Evolutionary conservation across 2,113 vertebrate species (phyloP).

Genomic region (Lipophrys pholis): DNA sequence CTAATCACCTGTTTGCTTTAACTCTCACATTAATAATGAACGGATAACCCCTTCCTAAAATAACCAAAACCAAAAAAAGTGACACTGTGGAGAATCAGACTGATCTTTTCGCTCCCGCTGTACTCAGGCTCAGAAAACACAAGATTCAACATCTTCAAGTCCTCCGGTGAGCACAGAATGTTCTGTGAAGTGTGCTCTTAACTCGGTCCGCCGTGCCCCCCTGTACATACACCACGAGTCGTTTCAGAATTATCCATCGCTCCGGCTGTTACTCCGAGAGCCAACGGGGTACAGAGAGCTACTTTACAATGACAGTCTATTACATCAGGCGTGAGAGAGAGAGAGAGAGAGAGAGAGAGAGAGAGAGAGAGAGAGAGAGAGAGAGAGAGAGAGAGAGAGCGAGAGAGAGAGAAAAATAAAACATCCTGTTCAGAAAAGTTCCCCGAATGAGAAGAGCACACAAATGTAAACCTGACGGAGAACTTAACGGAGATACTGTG

Average conservation of each 20-base stretch:
- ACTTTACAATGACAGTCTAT: slow-evolving; percentile 26
- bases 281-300: slow-evolving; percentile 18
- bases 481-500: not conserved
- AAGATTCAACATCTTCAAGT: slow-evolving; percentile 28
- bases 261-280: slow-evolving; percentile 13
- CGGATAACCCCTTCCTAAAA: too few relatives aligned
- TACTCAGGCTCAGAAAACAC: not conserved
- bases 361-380: not conserved
- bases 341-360: not conserved
- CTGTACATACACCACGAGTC: slow-evolving; percentile 21
- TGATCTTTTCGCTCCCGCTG: not conserved
- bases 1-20: too few relatives aligned
- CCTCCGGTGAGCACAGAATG: slow-evolving; percentile 38
- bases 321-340: slow-evolving; percentile 14
- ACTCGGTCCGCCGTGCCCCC: not conserved
- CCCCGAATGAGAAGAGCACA: not conserved
- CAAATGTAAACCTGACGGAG: not conserved
- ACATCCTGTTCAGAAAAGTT: slow-evolving; percentile 17
- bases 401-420: not conserved
- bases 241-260: slow-evolving; percentile 29
- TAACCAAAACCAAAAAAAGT: too few relatives aligned
- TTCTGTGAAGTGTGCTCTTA: slow-evolving; percentile 32
- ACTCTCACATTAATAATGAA: too few relatives aligned
- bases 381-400: not conserved
- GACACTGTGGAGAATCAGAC: too few relatives aligned